A percentile compares a stretch with the other conserved stretches of the same genome.
These are phyloP conservation scores for Linepithema humile DNA, from an alignment of 1,140 invertebrate species.

Conservation along the genomic window DNA sequence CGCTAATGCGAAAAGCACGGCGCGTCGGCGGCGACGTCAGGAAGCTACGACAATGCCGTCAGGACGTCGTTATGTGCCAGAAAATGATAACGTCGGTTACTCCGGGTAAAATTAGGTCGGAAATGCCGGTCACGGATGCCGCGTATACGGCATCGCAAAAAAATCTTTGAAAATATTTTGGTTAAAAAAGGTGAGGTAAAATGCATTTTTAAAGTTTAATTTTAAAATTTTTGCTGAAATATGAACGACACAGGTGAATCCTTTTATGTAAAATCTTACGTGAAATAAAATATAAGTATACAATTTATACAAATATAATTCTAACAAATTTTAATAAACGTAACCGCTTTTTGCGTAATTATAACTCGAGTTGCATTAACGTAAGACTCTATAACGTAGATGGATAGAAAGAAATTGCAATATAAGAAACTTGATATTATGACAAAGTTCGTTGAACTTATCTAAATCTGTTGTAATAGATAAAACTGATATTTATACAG, in stretches of 20 bases:
- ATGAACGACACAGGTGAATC: neutral
- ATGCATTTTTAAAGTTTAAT: conserved; percentile 6
- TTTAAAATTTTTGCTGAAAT: neutral
- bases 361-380: too few species aligned
- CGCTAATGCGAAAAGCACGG: conserved; percentile 32
- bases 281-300: neutral
- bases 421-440: neutral
- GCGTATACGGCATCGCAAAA: neutral
- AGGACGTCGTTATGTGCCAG: conserved; percentile 40
- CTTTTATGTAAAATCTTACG: neutral
- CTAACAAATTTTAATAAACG: neutral
- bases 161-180: conserved; percentile 1
- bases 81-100: conserved; percentile 43
- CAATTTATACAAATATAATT: neutral
- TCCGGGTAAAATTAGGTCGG: conserved; percentile 33
- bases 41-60: conserved; percentile 41
- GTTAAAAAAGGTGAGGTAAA: neutral
- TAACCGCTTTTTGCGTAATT: too few species aligned
- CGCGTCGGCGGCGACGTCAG: conserved; percentile 26
- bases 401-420: neutral
- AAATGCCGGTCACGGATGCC: conserved; percentile 30
- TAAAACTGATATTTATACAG: neutral
- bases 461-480: neutral
- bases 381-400: neutral
- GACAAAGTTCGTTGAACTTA: neutral